These are phyloP conservation scores for Nesospiza acunhae DNA, from an alignment of 2,113 vertebrate species.

Conservation along the genomic window DNA sequence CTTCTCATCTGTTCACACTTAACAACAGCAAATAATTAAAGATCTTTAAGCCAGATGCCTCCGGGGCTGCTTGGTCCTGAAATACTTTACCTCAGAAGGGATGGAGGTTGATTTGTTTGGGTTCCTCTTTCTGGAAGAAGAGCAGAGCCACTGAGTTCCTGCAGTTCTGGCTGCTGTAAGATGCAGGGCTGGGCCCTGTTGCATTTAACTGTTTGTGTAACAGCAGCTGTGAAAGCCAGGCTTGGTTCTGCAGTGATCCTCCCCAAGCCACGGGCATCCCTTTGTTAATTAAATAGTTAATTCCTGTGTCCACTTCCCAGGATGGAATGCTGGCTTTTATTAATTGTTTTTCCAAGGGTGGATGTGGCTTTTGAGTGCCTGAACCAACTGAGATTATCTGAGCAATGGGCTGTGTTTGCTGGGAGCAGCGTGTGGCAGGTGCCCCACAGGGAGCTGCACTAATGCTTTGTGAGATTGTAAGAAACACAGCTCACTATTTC, in stretches of 20 bases:
- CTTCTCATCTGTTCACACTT: neutral
- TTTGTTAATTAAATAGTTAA: neutral
- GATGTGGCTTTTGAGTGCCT: neutral
- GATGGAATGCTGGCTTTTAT: neutral
- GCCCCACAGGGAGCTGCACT: accelerated
- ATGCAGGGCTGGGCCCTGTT: neutral
- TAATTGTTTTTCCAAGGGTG: neutral
- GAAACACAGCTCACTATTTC: neutral
- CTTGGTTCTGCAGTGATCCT: neutral
- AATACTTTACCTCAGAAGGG: neutral
- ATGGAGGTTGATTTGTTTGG: neutral
- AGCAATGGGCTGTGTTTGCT: neutral
- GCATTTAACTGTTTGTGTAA: accelerated
- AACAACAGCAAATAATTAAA: neutral
- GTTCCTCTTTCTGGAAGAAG: neutral
- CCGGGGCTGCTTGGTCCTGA: neutral
- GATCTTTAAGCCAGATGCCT: neutral
- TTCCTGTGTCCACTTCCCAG: accelerated
- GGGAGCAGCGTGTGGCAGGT: accelerated
- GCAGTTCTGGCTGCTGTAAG: neutral
- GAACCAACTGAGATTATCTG: neutral
- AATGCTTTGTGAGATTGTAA: neutral
- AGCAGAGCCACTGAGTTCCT: neutral
- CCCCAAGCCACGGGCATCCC: accelerated
- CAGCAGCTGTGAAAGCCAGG: neutral